These are phyloP conservation scores for Nothoprocta pentlandii DNA, from an alignment of 2,113 vertebrate species.

Conservation along the genomic window DNA sequence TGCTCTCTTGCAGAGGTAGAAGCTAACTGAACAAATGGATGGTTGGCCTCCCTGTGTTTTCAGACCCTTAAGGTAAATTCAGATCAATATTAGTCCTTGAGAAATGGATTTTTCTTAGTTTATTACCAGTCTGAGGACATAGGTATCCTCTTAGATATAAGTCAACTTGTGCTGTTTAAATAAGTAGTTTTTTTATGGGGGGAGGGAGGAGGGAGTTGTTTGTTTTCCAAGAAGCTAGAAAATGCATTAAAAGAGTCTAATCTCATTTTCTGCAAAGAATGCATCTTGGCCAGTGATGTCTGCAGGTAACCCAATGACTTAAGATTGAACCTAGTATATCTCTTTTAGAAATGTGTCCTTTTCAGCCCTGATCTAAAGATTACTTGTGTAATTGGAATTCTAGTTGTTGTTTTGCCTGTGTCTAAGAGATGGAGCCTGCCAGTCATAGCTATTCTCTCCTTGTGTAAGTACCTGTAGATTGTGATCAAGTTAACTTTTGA, in stretches of 20 bases:
- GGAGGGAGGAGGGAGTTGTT: too few species aligned
- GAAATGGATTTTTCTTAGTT: background rate
- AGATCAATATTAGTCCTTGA: background rate
- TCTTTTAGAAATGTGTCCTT: background rate
- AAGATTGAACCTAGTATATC: rapidly evolving
- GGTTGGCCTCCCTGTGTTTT: background rate
- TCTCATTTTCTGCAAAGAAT: background rate
- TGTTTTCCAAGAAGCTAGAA: background rate
- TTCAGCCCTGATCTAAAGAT: conserved; percentile 20
- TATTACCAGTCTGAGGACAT: background rate
- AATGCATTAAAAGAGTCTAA: background rate
- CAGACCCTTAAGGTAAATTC: background rate
- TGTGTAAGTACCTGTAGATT: conserved; percentile 32
- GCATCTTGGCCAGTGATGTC: background rate
- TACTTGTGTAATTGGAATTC: background rate
- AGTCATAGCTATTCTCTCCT: background rate
- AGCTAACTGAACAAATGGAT: background rate
- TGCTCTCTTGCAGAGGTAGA: background rate
- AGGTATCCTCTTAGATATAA: background rate
- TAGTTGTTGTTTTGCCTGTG: background rate
- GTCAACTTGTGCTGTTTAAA: background rate
- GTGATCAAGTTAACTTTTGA: conserved; percentile 52
- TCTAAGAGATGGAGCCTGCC: background rate
- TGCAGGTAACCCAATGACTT: background rate
- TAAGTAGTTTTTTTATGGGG: background rate